Evolutionary conservation across 2,888 invertebrate species (phyloP), one percentile per base, ranked within the genome.

Genomic region (Chromoteleia sp.): DNA sequence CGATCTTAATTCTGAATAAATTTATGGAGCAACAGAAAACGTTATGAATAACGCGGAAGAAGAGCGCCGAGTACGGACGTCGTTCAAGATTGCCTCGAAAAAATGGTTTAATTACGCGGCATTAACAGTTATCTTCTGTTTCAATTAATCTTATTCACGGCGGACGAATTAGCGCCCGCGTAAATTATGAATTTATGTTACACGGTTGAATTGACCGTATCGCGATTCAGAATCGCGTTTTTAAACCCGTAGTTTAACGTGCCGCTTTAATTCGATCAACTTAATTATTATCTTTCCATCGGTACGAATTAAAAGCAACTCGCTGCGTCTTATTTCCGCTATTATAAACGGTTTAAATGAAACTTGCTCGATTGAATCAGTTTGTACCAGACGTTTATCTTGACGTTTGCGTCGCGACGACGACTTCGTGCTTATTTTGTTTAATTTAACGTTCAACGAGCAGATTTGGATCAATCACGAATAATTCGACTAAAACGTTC

Each of bases 1-100:
- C 58, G 75, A 74, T 74, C 54, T 25, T 74, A 52, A 63, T 56
- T 56, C 36, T 45, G 65, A 45, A 56, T 29, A 56, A 74, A 63
- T 74, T 63, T 15, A 30, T 29, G 43, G 25, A 17, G 25, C 59
- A 52, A 61, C 12, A 48, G 25, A 63, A 54, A 54, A 6, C 36
- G 30, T 52, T 52, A 25, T 54, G 54, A 52, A 65, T 65, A 12
- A 10, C 14, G 17, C 8, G 21, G n/a, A 21, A 48, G 21, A 41
- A 59, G 25, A n/a, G n/a, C n/a, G n/a, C n/a, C n/a, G n/a, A n/a
- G n/a, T 8, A 19, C 15, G n/a, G 39, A 39, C 14, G 12, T 10
- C n/a, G 25, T 14, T 36, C 14, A 12, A 54, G 67, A 41, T 15
- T 21, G 50, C 2, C 19, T 15, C n/a, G 21, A 50, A 52, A 39